Conservation (phyloP, 2,888 invertebrate genomes). For the Morinoia aosen region DNA sequence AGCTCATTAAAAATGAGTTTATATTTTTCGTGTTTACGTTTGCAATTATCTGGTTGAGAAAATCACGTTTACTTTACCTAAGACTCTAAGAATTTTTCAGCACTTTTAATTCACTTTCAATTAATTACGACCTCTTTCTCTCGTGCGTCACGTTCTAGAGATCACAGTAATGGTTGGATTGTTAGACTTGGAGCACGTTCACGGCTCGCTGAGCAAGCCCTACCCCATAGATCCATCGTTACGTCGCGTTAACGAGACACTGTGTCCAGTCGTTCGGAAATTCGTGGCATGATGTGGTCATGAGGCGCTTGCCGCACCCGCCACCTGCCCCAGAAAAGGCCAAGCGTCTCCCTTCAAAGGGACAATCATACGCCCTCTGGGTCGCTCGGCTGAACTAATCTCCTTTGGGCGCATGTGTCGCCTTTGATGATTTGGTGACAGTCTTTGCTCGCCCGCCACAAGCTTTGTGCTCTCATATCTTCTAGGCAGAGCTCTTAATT, state of each 20-base stretch:
- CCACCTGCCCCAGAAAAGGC: neutral
- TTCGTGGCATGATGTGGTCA: slow-evolving; percentile 14
- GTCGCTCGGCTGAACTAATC: slow-evolving; percentile 44
- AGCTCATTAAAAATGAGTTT: neutral
- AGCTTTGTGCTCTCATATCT: neutral
- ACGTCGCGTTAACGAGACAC: slow-evolving; percentile 24
- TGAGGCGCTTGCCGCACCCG: neutral
- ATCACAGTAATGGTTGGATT: neutral
- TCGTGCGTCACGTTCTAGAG: neutral
- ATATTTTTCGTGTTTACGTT: neutral
- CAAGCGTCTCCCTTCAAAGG: neutral
- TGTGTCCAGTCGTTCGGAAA: slow-evolving; percentile 44
- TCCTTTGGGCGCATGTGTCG: slow-evolving; percentile 24
- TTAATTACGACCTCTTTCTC: neutral
- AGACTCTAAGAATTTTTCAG: neutral
- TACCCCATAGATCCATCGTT: slow-evolving; percentile 1
- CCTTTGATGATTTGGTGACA: slow-evolving; percentile 45
- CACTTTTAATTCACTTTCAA: neutral
- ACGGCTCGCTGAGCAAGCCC: neutral
- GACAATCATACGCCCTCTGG: slow-evolving; percentile 48
- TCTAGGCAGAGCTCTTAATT: neutral
- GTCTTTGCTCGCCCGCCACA: neutral
- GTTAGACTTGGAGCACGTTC: neutral
- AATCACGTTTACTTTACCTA: neutral
- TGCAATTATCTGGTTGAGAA: too few relatives aligned